These are phyloP conservation scores for Pseudomyrmex concolor DNA, from an alignment of 1,140 invertebrate species.

Conservation along the genomic window DNA sequence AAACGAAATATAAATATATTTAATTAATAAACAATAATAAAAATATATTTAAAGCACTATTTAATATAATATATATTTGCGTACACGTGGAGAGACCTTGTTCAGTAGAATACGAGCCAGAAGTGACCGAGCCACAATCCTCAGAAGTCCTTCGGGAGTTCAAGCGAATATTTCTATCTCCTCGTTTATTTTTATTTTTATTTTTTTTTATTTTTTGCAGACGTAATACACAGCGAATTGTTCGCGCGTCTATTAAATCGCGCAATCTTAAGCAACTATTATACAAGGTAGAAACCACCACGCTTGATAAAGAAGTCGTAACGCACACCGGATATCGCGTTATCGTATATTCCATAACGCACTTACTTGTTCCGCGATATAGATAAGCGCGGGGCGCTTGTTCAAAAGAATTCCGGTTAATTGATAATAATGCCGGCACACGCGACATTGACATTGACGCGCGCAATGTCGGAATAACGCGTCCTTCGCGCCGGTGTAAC, in stretches of 20 bases:
- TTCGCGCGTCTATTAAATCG: conserved; percentile 1
- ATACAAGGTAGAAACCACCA: conserved; percentile 4
- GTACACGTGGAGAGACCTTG: too few relatives aligned
- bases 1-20: too few relatives aligned
- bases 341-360: conserved; percentile 47
- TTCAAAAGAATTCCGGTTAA: conserved; percentile 40
- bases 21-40: too few relatives aligned
- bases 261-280: conserved; percentile 35
- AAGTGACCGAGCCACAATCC: too few relatives aligned
- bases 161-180: too few relatives aligned
- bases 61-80: too few relatives aligned
- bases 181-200: neutral
- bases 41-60: too few relatives aligned
- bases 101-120: too few relatives aligned
- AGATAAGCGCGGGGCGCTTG: conserved; percentile 44
- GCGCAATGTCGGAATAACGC: conserved; percentile 27
- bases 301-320: conserved; percentile 37
- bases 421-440: conserved; percentile 29
- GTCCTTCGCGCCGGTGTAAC: neutral
- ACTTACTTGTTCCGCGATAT: conserved; percentile 8
- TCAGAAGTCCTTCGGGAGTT: too few relatives aligned
- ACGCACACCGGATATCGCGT: conserved; percentile 34
- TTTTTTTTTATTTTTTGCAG: too few relatives aligned
- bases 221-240: too few relatives aligned
- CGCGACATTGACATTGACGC: conserved; percentile 44